A percentile compares a stretch with the other conserved stretches of the same genome.
Conservation (phyloP, 1,140 invertebrate species). For the Neodiprion virginianus region DNA sequence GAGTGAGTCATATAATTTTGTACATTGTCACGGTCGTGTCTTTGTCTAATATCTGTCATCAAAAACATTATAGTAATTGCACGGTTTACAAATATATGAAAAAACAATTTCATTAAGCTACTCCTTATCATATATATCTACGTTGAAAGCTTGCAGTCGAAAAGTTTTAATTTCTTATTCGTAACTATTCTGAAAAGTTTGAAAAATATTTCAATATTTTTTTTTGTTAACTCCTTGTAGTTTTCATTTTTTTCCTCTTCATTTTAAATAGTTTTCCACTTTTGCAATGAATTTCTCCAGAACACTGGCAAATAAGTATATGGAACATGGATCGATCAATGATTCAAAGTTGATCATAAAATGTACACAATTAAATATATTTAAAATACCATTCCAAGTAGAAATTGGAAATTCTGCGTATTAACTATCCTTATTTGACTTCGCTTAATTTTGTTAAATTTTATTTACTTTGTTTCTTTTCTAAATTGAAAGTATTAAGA, state of each 20-base stretch:
- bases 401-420: too few species aligned
- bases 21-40: conserved; percentile 43
- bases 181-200: conserved; percentile 37
- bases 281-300: too few species aligned
- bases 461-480: too few species aligned
- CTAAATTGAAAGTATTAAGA: too few species aligned
- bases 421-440: too few species aligned
- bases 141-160: conserved; percentile 45
- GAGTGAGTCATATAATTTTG: conserved; percentile 44
- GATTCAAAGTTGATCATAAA: too few species aligned
- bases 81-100: conserved; percentile 57
- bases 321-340: too few species aligned
- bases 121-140: conserved; percentile 39
- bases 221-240: background rate
- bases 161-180: conserved; percentile 39
- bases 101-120: conserved; percentile 13
- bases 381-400: too few species aligned
- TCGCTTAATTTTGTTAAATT: too few species aligned
- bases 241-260: conserved; percentile 31
- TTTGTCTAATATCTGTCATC: conserved; percentile 43
- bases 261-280: conserved; percentile 24
- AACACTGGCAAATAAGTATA: too few species aligned
- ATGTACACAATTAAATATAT: too few species aligned
- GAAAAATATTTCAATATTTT: conserved; percentile 34
- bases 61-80: conserved; percentile 50